Conservation (phyloP, 2,113 vertebrate genomes). For the Todiramphus saurophagus region DNA sequence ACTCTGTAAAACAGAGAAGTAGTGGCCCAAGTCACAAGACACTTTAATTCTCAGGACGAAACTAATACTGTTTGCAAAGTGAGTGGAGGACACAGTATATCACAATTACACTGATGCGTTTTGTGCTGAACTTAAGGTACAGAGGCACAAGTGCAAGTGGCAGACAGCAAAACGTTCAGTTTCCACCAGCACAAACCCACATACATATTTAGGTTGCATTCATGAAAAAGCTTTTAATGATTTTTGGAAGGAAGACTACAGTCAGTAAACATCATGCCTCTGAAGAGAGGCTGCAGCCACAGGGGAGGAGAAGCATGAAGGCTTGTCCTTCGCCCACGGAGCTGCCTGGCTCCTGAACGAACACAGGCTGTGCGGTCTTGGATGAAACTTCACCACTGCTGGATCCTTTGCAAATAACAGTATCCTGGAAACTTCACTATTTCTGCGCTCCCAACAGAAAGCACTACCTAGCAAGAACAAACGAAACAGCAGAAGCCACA, state of each 20-base stretch:
- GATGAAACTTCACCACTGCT: rapidly evolving
- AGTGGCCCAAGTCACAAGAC: not conserved
- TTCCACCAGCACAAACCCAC: not conserved
- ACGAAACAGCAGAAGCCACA: not conserved
- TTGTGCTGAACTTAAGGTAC: not conserved
- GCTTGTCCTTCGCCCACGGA: rapidly evolving
- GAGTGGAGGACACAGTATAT: not conserved
- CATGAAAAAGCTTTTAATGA: not conserved
- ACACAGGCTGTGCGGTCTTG: not conserved
- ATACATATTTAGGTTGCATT: no score
- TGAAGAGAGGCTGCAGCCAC: not conserved
- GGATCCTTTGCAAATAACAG: not conserved
- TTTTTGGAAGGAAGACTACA: not conserved
- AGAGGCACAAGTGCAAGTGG: not conserved
- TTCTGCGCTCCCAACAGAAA: not conserved
- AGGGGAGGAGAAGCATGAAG: not conserved
- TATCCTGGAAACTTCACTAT: not conserved
- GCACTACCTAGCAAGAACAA: not conserved
- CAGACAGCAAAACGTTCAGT: not conserved
- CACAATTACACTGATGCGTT: not conserved
- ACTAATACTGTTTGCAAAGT: not conserved
- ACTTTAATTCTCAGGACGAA: not conserved
- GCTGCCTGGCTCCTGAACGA: not conserved
- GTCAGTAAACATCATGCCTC: not conserved
- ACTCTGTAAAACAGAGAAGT: not conserved